Conservation (phyloP, 2,113 vertebrate genomes). For the Okapia johnstoni region DNA sequence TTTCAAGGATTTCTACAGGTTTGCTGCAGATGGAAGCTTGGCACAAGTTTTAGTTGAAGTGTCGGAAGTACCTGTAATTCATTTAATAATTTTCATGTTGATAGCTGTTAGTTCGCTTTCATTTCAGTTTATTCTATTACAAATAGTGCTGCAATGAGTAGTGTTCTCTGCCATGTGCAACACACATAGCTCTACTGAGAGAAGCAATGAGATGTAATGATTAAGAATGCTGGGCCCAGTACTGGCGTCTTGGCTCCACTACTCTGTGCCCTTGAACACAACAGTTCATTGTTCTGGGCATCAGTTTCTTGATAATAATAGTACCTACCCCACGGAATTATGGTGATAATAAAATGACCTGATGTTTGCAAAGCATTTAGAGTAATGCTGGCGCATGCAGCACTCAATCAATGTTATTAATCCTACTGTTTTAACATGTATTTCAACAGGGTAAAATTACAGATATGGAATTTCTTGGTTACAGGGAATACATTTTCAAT, state of each 20-base stretch:
- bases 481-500: background rate
- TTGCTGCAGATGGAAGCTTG: background rate
- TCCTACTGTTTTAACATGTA: background rate
- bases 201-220: background rate
- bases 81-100: background rate
- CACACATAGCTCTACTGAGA: background rate
- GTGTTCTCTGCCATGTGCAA: background rate
- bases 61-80: background rate
- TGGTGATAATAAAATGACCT: background rate
- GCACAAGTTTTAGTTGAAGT: background rate
- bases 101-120: background rate
- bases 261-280: background rate
- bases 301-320: background rate
- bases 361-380: background rate
- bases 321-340: background rate
- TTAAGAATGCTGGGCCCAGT: background rate
- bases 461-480: background rate
- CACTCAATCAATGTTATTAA: background rate
- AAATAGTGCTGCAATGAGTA: background rate
- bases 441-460: background rate
- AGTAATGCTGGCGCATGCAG: background rate
- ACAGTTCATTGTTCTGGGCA: background rate
- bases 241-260: background rate
- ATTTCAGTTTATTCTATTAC: background rate
- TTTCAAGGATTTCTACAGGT: background rate